phyloP scores from a whole-genome alignment of 2,113 vertebrate genomes.

The Merops nubicus region DNA sequence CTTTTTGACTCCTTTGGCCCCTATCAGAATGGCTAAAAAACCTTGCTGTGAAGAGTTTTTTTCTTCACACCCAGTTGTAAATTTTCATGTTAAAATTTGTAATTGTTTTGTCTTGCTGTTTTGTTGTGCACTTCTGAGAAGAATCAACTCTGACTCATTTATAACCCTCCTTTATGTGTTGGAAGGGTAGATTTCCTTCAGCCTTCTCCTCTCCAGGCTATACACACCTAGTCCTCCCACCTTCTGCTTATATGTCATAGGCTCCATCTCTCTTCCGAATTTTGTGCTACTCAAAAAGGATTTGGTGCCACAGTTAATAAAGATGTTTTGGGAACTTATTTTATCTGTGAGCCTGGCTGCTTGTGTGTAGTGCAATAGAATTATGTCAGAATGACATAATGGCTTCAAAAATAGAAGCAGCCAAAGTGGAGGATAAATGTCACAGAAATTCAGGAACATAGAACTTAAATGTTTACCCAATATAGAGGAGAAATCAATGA shows the following conservation, averaged over 20 bases:
- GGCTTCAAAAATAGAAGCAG: not conserved
- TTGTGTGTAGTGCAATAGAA: not conserved
- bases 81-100: not conserved
- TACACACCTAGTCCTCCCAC: not conserved
- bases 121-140: not conserved
- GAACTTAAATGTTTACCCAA: not conserved
- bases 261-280: not conserved
- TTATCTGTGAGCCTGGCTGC: not conserved
- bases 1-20: not conserved
- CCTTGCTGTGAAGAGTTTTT: not conserved
- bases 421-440: not conserved
- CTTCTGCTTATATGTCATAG: not conserved
- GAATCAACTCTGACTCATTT: not conserved
- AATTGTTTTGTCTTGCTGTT: not conserved
- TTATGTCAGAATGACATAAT: not conserved
- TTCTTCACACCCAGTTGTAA: not conserved
- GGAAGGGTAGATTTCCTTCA: not conserved
- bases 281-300: not conserved
- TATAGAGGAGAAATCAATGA: not conserved
- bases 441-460: not conserved
- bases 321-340: not conserved
- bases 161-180: not conserved
- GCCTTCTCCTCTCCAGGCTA: not conserved
- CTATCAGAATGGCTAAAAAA: not conserved
- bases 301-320: not conserved